Evolutionary conservation across 2,888 invertebrate species (phyloP), one percentile per base, ranked within the genome.

Genomic region (Pterostichus madidus): DNA sequence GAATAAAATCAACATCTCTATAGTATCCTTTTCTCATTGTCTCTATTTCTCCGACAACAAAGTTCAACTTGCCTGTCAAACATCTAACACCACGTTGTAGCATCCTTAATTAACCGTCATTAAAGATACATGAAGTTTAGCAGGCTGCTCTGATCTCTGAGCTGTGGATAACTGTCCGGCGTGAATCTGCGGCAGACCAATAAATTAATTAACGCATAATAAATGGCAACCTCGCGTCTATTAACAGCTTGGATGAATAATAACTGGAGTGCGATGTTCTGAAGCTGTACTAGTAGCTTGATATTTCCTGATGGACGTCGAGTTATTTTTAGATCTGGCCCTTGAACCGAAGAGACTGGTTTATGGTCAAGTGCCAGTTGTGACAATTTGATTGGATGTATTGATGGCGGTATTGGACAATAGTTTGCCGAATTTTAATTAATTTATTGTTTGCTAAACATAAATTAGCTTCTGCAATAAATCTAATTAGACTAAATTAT

Each of bases 121-220:
- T 75, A 75, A 31, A 64, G 64, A 64, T 64, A 13, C 32, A 64
- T 64, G 32, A 32, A 32, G 64, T 64, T 64, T 31, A 52, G 52
- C 75, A 52, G 75, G 2, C 46, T 46, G 59, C 44, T 68, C 46
- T 46, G 49, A 44, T 71, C 64, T 59, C 35, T 64, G 11, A 64
- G 71, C 46, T 39, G 44, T 46, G 71, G 44, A 24, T 71, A 46
- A 71, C 64, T 75, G 52, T 52, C 52, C 31, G 24, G 10, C 46
- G 44, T 8, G 32, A 31, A 64, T 31, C 31, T 52, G 75, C 49
- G 39, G 80, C 68, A 80, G 80, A 75, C 81, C 81, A 81, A 81
- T 81, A 81, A 81, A 81, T 81, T 81, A 75, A 81, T 81, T 81
- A 81, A 75, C 75, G 61, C 75, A 75, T 81, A 75, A 81, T 81